A percentile compares a stretch with the other conserved stretches of the same genome.
phyloP scores from a whole-genome alignment of 2,113 vertebrate species.

The Leptobrachium leishanense region DNA sequence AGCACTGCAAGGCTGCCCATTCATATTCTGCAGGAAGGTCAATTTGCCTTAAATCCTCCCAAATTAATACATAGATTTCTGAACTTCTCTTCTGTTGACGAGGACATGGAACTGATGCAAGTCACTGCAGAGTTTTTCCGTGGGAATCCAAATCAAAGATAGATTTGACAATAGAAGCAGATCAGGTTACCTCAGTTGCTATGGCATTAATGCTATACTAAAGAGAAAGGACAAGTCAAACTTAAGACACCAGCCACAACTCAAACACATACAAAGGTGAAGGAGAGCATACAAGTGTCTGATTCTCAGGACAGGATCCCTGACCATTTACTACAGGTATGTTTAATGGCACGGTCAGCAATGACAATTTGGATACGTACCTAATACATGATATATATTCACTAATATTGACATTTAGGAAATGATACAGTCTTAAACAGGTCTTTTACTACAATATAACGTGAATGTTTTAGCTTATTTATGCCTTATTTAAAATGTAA shows the following conservation, averaged over 20 bases:
- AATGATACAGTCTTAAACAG: too few species aligned
- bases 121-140: neutral
- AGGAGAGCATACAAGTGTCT: neutral
- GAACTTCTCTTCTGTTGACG: neutral
- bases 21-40: neutral
- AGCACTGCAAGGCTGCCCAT: neutral
- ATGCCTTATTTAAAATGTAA: too few species aligned
- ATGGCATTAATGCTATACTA: slow-evolving; percentile 19
- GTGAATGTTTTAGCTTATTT: too few species aligned
- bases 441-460: too few species aligned
- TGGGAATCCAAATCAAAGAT: neutral
- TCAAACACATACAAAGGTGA: neutral
- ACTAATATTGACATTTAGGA: too few species aligned
- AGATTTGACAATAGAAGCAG: neutral
- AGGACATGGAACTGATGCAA: neutral
- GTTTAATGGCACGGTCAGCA: neutral
- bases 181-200: slow-evolving; percentile 30
- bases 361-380: neutral
- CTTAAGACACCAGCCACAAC: neutral
- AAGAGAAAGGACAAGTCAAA: slow-evolving; percentile 1
- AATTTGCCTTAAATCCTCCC: neutral
- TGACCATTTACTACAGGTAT: slow-evolving; percentile 7
- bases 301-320: neutral
- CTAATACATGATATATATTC: too few species aligned
- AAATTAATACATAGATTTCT: neutral